Percentiles rank a stretch among this genome's conserved stretches.
These are phyloP conservation scores for Thamnaconus septentrionalis DNA, from an alignment of 2,113 vertebrate species.

Conservation along the genomic window DNA sequence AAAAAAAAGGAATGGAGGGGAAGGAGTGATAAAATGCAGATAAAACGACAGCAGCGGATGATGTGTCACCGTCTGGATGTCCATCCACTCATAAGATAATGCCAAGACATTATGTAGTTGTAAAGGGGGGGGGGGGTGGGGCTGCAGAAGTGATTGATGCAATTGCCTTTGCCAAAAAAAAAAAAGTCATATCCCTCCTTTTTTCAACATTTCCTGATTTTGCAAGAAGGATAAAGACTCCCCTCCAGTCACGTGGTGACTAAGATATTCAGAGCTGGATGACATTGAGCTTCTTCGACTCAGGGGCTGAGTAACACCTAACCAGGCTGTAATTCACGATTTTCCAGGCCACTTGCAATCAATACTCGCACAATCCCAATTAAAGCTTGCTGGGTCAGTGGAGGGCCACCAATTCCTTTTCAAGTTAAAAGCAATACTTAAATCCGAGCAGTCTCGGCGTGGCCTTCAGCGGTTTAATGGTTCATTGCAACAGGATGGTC, in stretches of 20 bases:
- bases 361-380: constrained; percentile 80
- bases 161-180: too few species aligned
- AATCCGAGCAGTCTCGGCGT: constrained; percentile 71
- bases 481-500: constrained; percentile 60
- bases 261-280: constrained; percentile 56
- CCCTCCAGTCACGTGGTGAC: constrained; percentile 40
- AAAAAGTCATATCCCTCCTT: neutral
- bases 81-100: constrained; percentile 9
- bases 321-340: constrained; percentile 77
- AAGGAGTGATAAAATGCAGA: constrained; percentile 22
- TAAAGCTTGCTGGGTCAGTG: constrained; percentile 77
- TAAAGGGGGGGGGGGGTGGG: neutral
- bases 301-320: constrained; percentile 70
- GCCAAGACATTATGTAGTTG: constrained; percentile 14
- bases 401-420: constrained; percentile 77
- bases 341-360: constrained; percentile 72
- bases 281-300: constrained; percentile 69
- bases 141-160: too few species aligned
- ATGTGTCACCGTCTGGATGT: constrained; percentile 21
- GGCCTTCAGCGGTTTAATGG: constrained; percentile 77
- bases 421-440: constrained; percentile 80
- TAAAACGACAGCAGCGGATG: constrained; percentile 36
- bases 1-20: constrained; percentile 55
- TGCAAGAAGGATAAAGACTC: constrained; percentile 50
- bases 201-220: constrained; percentile 49